Conservation (phyloP, 2,888 invertebrate genomes). For the Hydrotaea cyrtoneurina region DNA sequence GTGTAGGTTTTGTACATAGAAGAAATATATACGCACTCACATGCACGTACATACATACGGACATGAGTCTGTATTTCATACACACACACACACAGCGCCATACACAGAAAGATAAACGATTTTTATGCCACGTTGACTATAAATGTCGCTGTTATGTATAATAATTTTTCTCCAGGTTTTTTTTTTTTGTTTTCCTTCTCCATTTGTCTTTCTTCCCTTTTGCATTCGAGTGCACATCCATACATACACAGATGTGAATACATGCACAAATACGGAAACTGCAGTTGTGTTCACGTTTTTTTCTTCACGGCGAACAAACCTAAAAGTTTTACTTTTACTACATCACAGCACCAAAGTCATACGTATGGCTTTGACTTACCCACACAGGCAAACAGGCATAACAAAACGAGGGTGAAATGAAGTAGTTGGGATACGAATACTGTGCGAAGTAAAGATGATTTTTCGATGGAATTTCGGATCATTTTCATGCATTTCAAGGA, state of each 20-base stretch:
- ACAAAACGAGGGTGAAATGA: slow-evolving; percentile 3
- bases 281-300: slow-evolving; percentile 29
- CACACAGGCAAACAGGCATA: slow-evolving; percentile 23
- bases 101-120: slow-evolving; percentile 64
- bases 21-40: no score
- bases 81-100: not conserved
- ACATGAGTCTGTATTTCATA: not conserved
- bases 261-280: slow-evolving; percentile 24
- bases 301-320: slow-evolving; percentile 33
- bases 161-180: slow-evolving; percentile 63
- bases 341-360: slow-evolving; percentile 53
- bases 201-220: slow-evolving; percentile 26
- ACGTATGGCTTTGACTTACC: slow-evolving; percentile 43
- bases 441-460: no score
- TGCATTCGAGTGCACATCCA: slow-evolving; percentile 9
- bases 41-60: not conserved
- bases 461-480: no score
- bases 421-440: not conserved
- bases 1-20: no score
- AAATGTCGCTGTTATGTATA: slow-evolving; percentile 65
- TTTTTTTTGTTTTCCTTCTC: slow-evolving; percentile 17
- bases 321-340: slow-evolving; percentile 46
- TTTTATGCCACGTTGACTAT: slow-evolving; percentile 67
- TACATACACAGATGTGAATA: not conserved
- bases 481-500: no score